Evolutionary conservation across 2,113 vertebrate genomes (phyloP), one percentile per base, ranked within the genome.

Genomic region (Siniperca knerii): DNA sequence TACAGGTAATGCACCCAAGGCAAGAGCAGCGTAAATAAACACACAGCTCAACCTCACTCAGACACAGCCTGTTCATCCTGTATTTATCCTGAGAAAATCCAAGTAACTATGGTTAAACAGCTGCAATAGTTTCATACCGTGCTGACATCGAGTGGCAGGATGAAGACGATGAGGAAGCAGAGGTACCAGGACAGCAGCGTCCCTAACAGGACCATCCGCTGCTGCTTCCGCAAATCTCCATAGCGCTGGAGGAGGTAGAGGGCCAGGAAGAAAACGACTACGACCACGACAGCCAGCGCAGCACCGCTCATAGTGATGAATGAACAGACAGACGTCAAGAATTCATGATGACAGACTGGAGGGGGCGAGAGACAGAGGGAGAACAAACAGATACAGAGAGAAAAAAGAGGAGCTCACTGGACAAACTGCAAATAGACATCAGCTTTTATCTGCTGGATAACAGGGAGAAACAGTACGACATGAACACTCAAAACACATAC

Each of bases 121-220:
- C 33, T 18, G 29, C 29, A 1, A 0, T 44, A 20, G 8, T 60
- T 57, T 50, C 95, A 94, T 96, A 99, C 98, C 96, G 97, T 98
- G 92, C 97, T 99, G 87, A 99, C 97, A 88, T 99, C 98, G 78
- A 99, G 93, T 0, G 98, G 98, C 86, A 99, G 85, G 90, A 98
- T 97, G 93, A 98, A 98, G 52, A 98, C 96, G 58, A 99, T 99
- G 74, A 99, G 96, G 91, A 99, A 99, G 92, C 98, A 99, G 78
- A 99, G 97, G 92, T 97, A 98, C 98, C 98, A 99, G 90, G 98
- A 97, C 75, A 99, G 90, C 61, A 98, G 93, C 0, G 98, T 99
- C 76, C 97, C 98, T 13, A 98, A 54, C 72, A 99, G 96, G 48
- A 99, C 98, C 92, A 99, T 95, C 50, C 94, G 95, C 71, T 99